Evolutionary conservation across 1,140 invertebrate genomes (phyloP).

Genomic region (Notospermus geniculatus): DNA sequence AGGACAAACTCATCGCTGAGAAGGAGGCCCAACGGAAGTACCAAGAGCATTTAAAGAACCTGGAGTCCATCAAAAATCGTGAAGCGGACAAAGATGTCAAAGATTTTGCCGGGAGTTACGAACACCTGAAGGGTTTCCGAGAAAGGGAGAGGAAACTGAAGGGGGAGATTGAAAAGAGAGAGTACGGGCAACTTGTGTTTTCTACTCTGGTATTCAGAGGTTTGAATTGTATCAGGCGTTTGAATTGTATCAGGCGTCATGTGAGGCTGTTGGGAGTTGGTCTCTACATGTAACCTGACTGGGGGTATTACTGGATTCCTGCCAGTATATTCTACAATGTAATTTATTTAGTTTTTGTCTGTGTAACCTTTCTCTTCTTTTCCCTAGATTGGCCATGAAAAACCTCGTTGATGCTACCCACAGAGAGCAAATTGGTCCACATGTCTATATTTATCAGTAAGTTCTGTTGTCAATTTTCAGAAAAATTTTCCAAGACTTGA

Average conservation of each 20-base stretch:
- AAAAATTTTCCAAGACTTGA: too few species aligned
- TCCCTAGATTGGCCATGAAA: constrained; percentile 36
- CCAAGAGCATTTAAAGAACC: constrained; percentile 33
- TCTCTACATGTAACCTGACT: too few species aligned
- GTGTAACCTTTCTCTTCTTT: constrained; percentile 18
- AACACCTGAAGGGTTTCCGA: neutral
- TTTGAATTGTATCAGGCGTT: too few species aligned
- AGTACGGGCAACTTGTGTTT: constrained; percentile 2
- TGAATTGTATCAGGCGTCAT: too few species aligned
- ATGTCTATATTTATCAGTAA: constrained; percentile 53
- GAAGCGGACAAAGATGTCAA: constrained; percentile 29
- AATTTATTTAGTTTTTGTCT: neutral
- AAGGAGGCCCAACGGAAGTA: constrained; percentile 39
- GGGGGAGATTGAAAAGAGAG: neutral
- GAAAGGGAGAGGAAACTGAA: constrained; percentile 6
- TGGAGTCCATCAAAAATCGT: constrained; percentile 32
- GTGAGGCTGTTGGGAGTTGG: too few species aligned
- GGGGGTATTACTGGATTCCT: neutral
- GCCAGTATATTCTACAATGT: neutral
- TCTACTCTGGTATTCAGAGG: too few species aligned
- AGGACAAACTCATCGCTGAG: constrained; percentile 39
- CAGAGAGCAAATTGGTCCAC: constrained; percentile 46
- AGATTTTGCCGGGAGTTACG: constrained; percentile 1
- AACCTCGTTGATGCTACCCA: constrained; percentile 30
- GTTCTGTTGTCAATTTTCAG: constrained; percentile 15